Evolutionary conservation across 2,888 invertebrate species (phyloP).

Genomic region (Nephrocerus scutellatus): DNA sequence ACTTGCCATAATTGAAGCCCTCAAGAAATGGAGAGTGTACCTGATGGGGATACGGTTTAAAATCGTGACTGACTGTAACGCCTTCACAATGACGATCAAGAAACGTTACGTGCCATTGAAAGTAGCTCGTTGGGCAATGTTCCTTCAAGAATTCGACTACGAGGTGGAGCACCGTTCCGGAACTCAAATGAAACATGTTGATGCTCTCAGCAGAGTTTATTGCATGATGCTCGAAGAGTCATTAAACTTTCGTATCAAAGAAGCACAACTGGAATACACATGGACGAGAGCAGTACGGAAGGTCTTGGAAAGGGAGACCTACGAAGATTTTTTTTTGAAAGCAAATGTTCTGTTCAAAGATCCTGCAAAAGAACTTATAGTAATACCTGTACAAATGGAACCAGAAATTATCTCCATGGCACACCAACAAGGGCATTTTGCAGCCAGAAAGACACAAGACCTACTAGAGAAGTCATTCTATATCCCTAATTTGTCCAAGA

Average conservation of each 20-base stretch:
- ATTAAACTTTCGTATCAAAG: not conserved
- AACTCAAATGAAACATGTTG: constrained; percentile 18
- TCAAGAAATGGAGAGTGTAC: constrained; percentile 24
- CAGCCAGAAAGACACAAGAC: constrained; percentile 27
- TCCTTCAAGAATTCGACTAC: constrained; percentile 21
- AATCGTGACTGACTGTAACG: constrained; percentile 26
- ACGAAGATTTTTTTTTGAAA: constrained; percentile 9
- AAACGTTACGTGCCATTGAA: constrained; percentile 9
- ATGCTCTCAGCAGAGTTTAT: constrained; percentile 18
- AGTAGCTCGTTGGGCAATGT: constrained; percentile 20
- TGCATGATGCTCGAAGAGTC: constrained; percentile 5
- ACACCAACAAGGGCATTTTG: constrained; percentile 39
- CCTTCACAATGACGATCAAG: constrained; percentile 9
- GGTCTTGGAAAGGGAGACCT: constrained; percentile 4
- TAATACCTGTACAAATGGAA: constrained; percentile 33
- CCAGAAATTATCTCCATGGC: constrained; percentile 32
- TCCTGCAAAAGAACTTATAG: constrained; percentile 18
- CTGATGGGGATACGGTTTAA: constrained; percentile 23
- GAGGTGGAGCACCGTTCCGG: constrained; percentile 18
- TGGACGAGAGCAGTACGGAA: constrained; percentile 7
- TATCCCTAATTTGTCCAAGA: constrained; percentile 17
- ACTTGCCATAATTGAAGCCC: constrained; percentile 18
- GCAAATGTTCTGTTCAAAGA: constrained; percentile 10
- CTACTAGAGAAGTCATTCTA: constrained; percentile 27
- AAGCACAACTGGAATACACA: not conserved